Base-by-base conservation (phyloP, 2,797 vertebrate genomes). In the Oreonectes daqikongensis region DNA sequence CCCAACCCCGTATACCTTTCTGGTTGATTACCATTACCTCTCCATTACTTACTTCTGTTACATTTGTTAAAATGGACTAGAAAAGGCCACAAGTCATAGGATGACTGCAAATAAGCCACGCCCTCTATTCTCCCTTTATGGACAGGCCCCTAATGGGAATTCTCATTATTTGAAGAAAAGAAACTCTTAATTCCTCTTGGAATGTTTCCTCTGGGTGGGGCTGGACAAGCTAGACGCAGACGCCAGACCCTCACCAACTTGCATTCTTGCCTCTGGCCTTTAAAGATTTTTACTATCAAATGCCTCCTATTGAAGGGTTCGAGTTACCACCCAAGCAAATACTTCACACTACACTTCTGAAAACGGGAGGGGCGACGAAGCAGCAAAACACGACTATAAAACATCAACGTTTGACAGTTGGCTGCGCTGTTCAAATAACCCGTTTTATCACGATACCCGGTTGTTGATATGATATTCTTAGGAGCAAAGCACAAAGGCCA, bases 161-260 rank as follows among this genome's bases (percentile, higher is more conserved):
- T 77, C 83, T 76, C 65, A 83, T 77, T 55, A 74, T 69, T 76
- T 72, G 66, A 75, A 69, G 77, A 82, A 80, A 79, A 81, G 65
- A 68, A 85, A 83, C 80, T 77, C 77, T 42, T 73, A 81, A 86
- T 85, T 82, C 81, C 78, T 72, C 76, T 57, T 80, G 82, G 83
- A 86, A 87, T 81, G 79, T 85, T 84, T 85, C 81, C 77, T 77
- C 64, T 82, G 84, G 82, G 83, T 81, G 83, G 84, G 81, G 83
- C 80, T 80, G 73, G 61, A 77, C 55, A 82, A 83, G 69, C 75
- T 75, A 82, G 68, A 83, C 74, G 40, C 75, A 77, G 80, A 79
- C 67, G 69, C 57, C 73, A 60, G 79, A 60, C 69, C 76, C 66
- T 67, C 53, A 44, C 32, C n/a, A 52, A 32, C 14, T 68, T 57